Percentiles rank a stretch among this genome's conserved stretches.
Conservation (phyloP, 2,888 invertebrate species). For the Periphyllus acericola region DNA sequence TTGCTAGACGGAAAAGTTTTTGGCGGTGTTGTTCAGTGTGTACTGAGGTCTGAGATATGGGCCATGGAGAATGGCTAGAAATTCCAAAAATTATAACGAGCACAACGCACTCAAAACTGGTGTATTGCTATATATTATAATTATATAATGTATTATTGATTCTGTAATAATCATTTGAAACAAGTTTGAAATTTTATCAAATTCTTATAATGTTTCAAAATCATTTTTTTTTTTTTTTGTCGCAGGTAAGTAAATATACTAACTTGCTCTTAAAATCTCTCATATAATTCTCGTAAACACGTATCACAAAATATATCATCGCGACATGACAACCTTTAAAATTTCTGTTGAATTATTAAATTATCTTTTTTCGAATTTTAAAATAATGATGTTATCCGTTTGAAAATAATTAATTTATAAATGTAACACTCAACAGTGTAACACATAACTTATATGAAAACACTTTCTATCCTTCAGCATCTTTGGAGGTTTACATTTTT, state of each 20-base stretch:
- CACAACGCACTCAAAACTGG: neutral
- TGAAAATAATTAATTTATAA: neutral
- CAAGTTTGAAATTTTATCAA: no score
- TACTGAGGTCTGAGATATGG: neutral
- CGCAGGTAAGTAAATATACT: neutral
- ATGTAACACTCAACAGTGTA: neutral
- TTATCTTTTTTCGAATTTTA: neutral
- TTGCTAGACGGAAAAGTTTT: conserved; percentile 5
- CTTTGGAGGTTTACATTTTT: neutral
- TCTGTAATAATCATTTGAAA: no score
- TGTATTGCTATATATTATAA: no score
- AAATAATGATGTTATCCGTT: neutral
- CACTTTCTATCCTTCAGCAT: neutral
- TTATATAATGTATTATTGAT: no score
- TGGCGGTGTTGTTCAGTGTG: neutral
- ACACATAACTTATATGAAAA: conserved; percentile 1
- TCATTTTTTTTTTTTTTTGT: no score
- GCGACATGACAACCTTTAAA: neutral
- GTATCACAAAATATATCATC: neutral
- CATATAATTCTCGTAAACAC: neutral
- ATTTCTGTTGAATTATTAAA: neutral
- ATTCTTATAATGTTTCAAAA: no score
- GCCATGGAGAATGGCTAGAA: neutral
- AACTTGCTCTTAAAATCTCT: neutral
- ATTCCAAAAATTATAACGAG: neutral